Conservation (phyloP, 64 coral and sea anemone species). For the Acropora yongei region DNA sequence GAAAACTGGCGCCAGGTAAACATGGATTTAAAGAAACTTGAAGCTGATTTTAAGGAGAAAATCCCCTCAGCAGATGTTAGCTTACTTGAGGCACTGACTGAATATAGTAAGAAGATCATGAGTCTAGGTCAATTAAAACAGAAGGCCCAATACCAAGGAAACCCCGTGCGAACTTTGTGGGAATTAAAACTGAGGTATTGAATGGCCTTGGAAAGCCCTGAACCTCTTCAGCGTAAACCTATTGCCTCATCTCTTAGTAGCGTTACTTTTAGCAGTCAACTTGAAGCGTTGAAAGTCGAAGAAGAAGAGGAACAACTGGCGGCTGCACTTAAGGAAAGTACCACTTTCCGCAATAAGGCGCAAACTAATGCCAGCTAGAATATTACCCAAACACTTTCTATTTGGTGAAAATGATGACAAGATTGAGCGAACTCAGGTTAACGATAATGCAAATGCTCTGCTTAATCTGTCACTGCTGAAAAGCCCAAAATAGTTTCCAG, state of each 20-base stretch:
- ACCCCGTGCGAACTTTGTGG: slow-evolving; percentile 46
- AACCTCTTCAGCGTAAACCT: not conserved
- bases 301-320: slow-evolving; percentile 6
- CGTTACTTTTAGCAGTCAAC: not conserved
- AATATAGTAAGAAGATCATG: slow-evolving; percentile 20
- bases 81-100: slow-evolving; percentile 25
- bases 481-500: not conserved
- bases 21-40: slow-evolving; percentile 22
- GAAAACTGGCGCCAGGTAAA: slow-evolving; percentile 50
- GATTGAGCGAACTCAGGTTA: not conserved
- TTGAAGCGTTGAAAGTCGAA: not conserved
- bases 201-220: slow-evolving; percentile 19
- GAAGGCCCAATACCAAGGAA: slow-evolving; percentile 20
- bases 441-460: slow-evolving; percentile 7
- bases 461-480: not conserved
- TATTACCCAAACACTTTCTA: not conserved
- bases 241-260: not conserved
- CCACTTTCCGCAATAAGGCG: not conserved
- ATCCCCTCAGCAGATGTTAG: slow-evolving; percentile 17
- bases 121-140: too few species aligned
- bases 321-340: not conserved
- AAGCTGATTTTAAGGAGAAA: slow-evolving; percentile 38
- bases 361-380: not conserved
- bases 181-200: slow-evolving; percentile 45
- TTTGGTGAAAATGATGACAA: not conserved